A percentile compares a stretch with the other conserved stretches of the same genome.
These are phyloP conservation scores for Coenobita brevimanus DNA, from an alignment of 1,140 invertebrate species.

Conservation along the genomic window DNA sequence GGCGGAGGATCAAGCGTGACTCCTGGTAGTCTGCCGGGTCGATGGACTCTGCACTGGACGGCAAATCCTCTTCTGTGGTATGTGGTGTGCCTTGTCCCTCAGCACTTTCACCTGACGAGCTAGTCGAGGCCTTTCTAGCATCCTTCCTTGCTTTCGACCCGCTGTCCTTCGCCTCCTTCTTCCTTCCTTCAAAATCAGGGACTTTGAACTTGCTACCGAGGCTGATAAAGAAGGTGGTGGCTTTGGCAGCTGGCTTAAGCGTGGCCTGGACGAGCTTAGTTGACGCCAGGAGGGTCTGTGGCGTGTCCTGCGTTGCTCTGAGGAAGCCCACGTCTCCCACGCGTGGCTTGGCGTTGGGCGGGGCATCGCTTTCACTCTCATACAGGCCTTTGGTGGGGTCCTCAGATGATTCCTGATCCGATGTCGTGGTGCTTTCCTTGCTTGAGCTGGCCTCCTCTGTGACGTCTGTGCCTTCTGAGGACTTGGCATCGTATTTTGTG, in stretches of 20 bases:
- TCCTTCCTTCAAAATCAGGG: conserved; percentile 49
- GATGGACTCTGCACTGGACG: conserved; percentile 33
- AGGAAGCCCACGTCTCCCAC: conserved; percentile 66
- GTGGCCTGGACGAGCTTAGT: conserved; percentile 67
- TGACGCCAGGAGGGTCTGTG: conserved; percentile 66
- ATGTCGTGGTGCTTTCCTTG: not conserved
- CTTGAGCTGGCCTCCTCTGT: conserved; percentile 12
- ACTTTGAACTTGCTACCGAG: conserved; percentile 65
- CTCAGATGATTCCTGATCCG: conserved; percentile 27
- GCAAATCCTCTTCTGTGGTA: conserved; percentile 34
- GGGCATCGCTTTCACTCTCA: conserved; percentile 18
- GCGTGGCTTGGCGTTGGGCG: conserved; percentile 3
- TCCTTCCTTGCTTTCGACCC: not conserved
- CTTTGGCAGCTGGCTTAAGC: conserved; percentile 61
- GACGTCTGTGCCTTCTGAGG: not conserved
- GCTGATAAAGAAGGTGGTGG: conserved; percentile 68
- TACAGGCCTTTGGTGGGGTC: conserved; percentile 49
- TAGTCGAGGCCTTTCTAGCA: not conserved
- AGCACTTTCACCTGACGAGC: conserved; percentile 18
- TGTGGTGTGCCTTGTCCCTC: conserved; percentile 13
- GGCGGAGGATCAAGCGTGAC: conserved; percentile 63
- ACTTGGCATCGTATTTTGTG: not conserved
- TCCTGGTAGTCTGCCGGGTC: conserved; percentile 69
- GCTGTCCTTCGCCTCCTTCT: conserved; percentile 7
- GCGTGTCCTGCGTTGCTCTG: conserved; percentile 65